Percentiles rank a stretch among this genome's conserved stretches.
Evolutionary conservation across 2,797 vertebrate species (phyloP).

Genomic region (Myotis findleyi): DNA sequence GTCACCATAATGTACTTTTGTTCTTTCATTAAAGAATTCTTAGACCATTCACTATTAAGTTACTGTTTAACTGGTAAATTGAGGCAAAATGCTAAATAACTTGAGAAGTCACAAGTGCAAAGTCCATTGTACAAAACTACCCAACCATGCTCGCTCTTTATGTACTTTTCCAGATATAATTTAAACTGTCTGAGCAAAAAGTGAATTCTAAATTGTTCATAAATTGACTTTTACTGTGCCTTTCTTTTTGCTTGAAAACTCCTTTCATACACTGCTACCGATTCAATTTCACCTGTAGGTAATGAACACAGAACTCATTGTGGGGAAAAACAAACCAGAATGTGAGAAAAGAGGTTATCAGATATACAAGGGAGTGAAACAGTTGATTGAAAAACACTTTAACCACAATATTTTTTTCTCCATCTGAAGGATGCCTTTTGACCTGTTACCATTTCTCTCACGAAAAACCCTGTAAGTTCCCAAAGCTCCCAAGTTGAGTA

Average conservation of each 20-base stretch:
- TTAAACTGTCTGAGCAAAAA: constrained; percentile 47
- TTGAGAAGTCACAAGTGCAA: constrained; percentile 59
- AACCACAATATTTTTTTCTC: constrained; percentile 1
- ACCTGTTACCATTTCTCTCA: neutral
- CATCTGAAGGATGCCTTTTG: neutral
- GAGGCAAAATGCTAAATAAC: constrained; percentile 68
- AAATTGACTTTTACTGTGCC: neutral
- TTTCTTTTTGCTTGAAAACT: constrained; percentile 66
- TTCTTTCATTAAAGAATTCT: constrained; percentile 62
- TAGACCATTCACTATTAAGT: constrained; percentile 34
- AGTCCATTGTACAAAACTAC: constrained; percentile 70
- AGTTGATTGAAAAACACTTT: neutral
- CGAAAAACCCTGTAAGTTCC: neutral
- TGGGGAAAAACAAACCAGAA: constrained; percentile 55
- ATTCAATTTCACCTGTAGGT: constrained; percentile 73
- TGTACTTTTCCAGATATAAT: constrained; percentile 46
- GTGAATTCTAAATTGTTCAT: constrained; percentile 52
- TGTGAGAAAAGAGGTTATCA: constrained; percentile 44
- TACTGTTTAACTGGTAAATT: constrained; percentile 63
- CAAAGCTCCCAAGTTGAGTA: neutral
- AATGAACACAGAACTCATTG: constrained; percentile 75
- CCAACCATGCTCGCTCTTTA: constrained; percentile 49
- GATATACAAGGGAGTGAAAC: constrained; percentile 30
- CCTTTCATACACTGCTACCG: neutral
- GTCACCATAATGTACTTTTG: constrained; percentile 30